Conservation (phyloP, 2,113 vertebrate genomes). For the Calidris pugnax region DNA sequence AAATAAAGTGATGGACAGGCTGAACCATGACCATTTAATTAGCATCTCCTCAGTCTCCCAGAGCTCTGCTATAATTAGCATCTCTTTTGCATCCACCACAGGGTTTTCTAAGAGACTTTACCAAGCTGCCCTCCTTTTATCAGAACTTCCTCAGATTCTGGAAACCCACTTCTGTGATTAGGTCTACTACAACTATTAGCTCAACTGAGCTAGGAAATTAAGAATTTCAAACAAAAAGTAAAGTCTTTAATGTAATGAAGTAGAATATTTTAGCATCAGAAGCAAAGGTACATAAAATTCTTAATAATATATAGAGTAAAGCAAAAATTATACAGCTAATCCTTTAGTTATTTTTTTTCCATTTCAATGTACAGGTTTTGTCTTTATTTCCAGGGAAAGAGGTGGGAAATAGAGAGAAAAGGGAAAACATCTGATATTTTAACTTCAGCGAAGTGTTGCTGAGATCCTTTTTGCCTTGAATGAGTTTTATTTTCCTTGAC, state of each 20-base stretch:
- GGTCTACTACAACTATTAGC: neutral
- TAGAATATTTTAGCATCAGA: neutral
- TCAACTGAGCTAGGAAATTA: neutral
- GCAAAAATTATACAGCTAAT: neutral
- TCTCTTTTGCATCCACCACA: neutral
- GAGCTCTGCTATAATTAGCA: neutral
- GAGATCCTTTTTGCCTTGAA: neutral
- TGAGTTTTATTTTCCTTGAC: slow-evolving; percentile 24
- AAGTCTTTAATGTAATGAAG: neutral
- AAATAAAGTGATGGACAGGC: neutral
- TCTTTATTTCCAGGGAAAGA: neutral
- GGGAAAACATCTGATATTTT: neutral
- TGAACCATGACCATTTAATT: neutral
- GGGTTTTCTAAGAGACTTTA: neutral
- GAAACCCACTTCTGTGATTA: neutral
- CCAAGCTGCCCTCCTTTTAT: neutral
- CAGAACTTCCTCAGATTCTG: neutral
- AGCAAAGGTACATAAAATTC: neutral
- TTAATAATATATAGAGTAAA: neutral
- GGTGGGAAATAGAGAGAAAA: neutral
- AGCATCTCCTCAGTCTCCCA: neutral
- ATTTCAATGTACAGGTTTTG: neutral
- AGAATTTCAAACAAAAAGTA: neutral
- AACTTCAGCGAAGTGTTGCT: neutral
- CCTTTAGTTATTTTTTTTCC: neutral